Evolutionary conservation across 2,888 invertebrate genomes (phyloP).

Genomic region (Ophonus ardosiacus): DNA sequence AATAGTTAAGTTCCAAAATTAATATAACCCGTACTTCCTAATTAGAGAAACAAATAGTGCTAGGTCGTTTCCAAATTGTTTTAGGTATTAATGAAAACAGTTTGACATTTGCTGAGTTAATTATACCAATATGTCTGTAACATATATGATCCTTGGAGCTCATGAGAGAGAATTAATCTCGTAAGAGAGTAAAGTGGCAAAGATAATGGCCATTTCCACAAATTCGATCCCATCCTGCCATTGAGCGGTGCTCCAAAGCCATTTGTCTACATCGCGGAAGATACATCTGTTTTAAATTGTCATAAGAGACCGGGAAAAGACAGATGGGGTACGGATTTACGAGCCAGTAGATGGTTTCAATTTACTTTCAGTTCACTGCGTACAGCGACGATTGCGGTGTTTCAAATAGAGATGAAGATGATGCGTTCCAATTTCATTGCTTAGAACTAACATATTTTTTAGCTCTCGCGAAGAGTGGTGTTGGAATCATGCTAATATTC

Average conservation of each 20-base stretch:
- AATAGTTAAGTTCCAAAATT: no score
- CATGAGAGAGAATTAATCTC: background rate
- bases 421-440: background rate
- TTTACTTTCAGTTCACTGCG: slow-evolving; percentile 43
- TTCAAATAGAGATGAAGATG: background rate
- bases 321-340: slow-evolving; percentile 49
- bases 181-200: background rate
- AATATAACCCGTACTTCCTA: no score
- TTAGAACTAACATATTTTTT: no score
- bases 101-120: background rate
- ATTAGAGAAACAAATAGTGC: background rate
- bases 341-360: slow-evolving; percentile 44
- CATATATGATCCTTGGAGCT: background rate
- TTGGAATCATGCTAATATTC: no score
- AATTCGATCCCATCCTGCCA: slow-evolving; percentile 16
- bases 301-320: slow-evolving; percentile 45
- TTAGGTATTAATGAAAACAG: background rate
- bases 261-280: slow-evolving; percentile 46
- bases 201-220: slow-evolving; percentile 8
- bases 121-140: background rate
- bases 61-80: background rate
- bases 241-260: slow-evolving; percentile 21
- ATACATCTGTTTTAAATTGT: slow-evolving; percentile 54
- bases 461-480: no score
- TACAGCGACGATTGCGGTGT: slow-evolving; percentile 30